Base-by-base conservation (phyloP, 2,113 vertebrate species). In the Lepus timidus region DNA sequence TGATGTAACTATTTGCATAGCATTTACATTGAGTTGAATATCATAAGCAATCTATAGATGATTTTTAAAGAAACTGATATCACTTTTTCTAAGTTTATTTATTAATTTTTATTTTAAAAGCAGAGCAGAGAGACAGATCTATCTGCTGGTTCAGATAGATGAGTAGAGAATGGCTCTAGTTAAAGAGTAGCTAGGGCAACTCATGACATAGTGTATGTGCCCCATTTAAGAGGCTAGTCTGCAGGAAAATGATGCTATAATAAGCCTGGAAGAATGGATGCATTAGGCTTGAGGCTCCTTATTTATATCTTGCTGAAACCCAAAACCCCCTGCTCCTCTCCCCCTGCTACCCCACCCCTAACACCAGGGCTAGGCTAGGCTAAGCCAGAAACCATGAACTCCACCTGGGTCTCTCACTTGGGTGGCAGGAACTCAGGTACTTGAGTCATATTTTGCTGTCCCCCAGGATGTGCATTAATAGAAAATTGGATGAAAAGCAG, bases 241-340 rank as follows among this genome's bases (percentile, higher is more conserved):
- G 33, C 55, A 52, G 44, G 31, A 71, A 79, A 94, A 90, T 49
- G 52, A 58, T 79, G 39, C 49, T 92, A 36, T 88, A 81, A 88
- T 80, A 86, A 96, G 55, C 62, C 65, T 49, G 20, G 3, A 39
- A 86, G 85, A 87, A 68, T 83, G 64, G 91, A 78, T 64, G 64
- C 51, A 64, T 7, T 85, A n/a, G 81, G 19, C 51, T 19, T 39
- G n/a, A 92, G 65, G 39, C 51, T 74, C 70, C 17, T 90, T 90
- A 86, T 84, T 87, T 95, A 94, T 90, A 80, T 95, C 78, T 8
- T 23, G 22, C 80, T 90, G 52, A 86, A 82, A 33, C 51, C 39
- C 78, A 85, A n/a, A 85, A 51, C 71, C 10, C 79, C 95, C 86
- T 74, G 81, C 44, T 44, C 44, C 44, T 44, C 44, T 44, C 44